A percentile compares a stretch with the other conserved stretches of the same genome.
Conservation (phyloP, 2,888 invertebrate genomes). For the Parnassius apollo region DNA sequence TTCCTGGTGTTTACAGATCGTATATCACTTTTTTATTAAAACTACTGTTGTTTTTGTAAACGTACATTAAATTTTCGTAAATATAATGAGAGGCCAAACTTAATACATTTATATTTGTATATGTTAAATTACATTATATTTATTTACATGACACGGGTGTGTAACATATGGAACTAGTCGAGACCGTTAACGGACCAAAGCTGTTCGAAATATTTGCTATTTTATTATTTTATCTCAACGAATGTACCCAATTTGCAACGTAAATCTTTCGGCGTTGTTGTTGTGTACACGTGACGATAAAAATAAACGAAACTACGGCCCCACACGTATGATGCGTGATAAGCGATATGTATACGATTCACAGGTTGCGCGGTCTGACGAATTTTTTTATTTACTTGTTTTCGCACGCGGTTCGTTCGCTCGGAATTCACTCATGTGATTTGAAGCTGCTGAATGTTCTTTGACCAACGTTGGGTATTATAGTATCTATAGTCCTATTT, state of each 20-base stretch:
- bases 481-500: too few species aligned
- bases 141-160: slow-evolving; percentile 5
- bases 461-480: too few species aligned
- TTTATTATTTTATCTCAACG: slow-evolving; percentile 30
- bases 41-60: too few species aligned
- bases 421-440: too few species aligned
- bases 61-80: too few species aligned
- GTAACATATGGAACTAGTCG: slow-evolving; percentile 25
- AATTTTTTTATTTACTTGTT: slow-evolving; percentile 4
- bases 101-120: too few species aligned
- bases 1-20: too few species aligned
- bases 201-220: slow-evolving; percentile 34
- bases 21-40: too few species aligned
- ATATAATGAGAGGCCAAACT: too few species aligned
- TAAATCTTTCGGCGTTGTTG: slow-evolving; percentile 29
- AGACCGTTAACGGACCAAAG: slow-evolving; percentile 20
- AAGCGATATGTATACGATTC: slow-evolving; percentile 7
- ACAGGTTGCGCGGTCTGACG: slow-evolving; percentile 1
- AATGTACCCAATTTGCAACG: slow-evolving; percentile 29
- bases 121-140: background rate
- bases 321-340: slow-evolving; percentile 23
- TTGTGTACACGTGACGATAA: slow-evolving; percentile 25
- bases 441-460: too few species aligned
- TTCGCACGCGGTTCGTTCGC: too few species aligned
- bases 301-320: slow-evolving; percentile 23